Percentiles rank a stretch among this genome's conserved stretches.
phyloP scores from a whole-genome alignment of 1,140 invertebrate species.

The Leptinotarsa undecemlineata region DNA sequence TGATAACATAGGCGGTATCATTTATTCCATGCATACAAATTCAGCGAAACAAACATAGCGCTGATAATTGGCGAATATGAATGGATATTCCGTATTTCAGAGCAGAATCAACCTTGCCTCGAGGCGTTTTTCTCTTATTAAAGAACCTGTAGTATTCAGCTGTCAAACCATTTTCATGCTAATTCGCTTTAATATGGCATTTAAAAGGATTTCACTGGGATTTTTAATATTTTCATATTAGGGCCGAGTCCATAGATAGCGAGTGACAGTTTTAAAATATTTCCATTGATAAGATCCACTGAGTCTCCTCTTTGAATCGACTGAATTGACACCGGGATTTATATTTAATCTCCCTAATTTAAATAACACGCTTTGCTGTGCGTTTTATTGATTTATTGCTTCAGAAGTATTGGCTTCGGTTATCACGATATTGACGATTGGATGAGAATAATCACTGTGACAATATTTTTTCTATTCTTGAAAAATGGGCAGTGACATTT shows the following conservation, averaged over 20 bases:
- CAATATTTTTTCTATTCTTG: no score
- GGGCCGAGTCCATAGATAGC: slow-evolving; percentile 33
- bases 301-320: slow-evolving; percentile 29
- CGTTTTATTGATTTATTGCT: slow-evolving; percentile 4
- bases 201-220: slow-evolving; percentile 49
- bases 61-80: slow-evolving; percentile 52
- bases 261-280: slow-evolving; percentile 50
- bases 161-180: slow-evolving; percentile 54
- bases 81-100: slow-evolving; percentile 44
- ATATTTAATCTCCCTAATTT: slow-evolving; percentile 42
- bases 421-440: neutral
- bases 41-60: slow-evolving; percentile 48
- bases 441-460: neutral
- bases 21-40: slow-evolving; percentile 54
- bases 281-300: slow-evolving; percentile 46
- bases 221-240: slow-evolving; percentile 55
- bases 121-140: slow-evolving; percentile 27
- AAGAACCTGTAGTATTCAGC: slow-evolving; percentile 46
- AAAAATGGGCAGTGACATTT: no score
- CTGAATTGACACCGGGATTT: slow-evolving; percentile 45
- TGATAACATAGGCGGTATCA: slow-evolving; percentile 49
- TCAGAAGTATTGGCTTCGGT: neutral
- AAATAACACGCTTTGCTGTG: slow-evolving; percentile 21
- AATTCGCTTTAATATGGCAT: slow-evolving; percentile 50
- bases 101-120: slow-evolving; percentile 19